Base-by-base conservation (phyloP, 2,113 vertebrate species). In the Labeo catla region DNA sequence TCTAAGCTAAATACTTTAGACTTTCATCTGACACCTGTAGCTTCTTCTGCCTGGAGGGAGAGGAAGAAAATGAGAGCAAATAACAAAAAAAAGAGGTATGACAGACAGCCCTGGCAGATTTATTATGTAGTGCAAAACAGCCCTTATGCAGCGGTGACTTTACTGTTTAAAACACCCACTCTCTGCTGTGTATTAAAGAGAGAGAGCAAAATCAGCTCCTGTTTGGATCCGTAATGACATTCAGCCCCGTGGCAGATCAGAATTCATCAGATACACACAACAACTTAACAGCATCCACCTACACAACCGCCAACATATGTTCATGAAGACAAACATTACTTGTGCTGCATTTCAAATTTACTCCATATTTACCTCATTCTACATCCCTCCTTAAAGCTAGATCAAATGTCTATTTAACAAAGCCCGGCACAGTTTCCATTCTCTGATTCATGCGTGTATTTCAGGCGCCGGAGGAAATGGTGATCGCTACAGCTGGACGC, bases 241-340 rank as follows among this genome's bases (percentile, higher is more conserved):
- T 80, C 72, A 84, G 61, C 76, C 72, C 86, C 21, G 34, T 49
- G 76, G 78, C 78, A 70, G 70, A 89, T 43, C 85, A 81, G 34
- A 68, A 83, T 83, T 81, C 59, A 81, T 79, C 66, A 84, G 57
- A 68, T 78, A 68, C 76, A 86, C 66, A 59, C 81, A 52, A 50
- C 47, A 70, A 52, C 47, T 52, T 54, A 83, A 72, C 68, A 83
- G 50, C 81, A 79, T 45, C 80, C 86, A 36, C 86, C 86, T 83
- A 87, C 86, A 83, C 86, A 68, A 70, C 72, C 7, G 12, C 61
- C 65, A 66, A 76, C 86, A 83, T 83, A 77, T 87, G 81, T 74
- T 76, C 61, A 65, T 76, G 57, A 83, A 86, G n/a, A 81, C 78
- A 72, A 86, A 81, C 78, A 74, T 61, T 63, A 50, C 70, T 61